Evolutionary conservation across 2,113 vertebrate genomes (phyloP).

Genomic region (Spheniscus mendiculus): DNA sequence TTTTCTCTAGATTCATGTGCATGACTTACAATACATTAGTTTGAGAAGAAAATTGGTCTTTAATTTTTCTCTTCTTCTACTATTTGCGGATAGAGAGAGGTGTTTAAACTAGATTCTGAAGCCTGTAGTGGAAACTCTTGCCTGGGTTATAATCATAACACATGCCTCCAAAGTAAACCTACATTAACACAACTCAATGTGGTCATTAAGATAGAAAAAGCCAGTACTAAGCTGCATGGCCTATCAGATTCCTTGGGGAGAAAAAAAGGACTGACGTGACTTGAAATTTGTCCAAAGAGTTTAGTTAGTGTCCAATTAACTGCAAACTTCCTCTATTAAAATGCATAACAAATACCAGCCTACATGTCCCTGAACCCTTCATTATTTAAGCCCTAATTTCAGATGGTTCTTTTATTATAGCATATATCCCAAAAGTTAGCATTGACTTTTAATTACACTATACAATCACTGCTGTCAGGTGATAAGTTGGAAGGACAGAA

Average conservation of each 20-base stretch:
- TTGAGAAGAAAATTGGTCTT: background rate
- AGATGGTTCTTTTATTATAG: conserved; percentile 75
- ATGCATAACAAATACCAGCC: conserved; percentile 76
- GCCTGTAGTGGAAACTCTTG: conserved; percentile 26
- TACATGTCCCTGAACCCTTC: conserved; percentile 78
- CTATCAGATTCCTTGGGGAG: conserved; percentile 70
- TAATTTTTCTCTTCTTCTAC: background rate
- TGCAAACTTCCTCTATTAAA: conserved; percentile 82
- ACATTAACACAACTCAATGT: conserved; percentile 77
- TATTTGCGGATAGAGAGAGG: conserved; percentile 7
- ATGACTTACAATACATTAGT: background rate
- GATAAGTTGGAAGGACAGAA: conserved; percentile 71
- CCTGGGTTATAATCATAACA: conserved; percentile 53
- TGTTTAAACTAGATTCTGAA: conserved; percentile 35
- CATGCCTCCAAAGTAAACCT: conserved; percentile 67
- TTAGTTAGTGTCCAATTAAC: conserved; percentile 87
- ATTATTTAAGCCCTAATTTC: conserved; percentile 85
- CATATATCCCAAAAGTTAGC: conserved; percentile 77
- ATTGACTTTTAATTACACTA: conserved; percentile 82
- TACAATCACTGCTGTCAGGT: conserved; percentile 61
- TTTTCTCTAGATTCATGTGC: background rate
- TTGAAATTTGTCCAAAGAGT: conserved; percentile 78
- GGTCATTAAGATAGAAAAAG: conserved; percentile 83
- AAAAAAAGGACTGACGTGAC: conserved; percentile 72
- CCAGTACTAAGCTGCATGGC: conserved; percentile 69